Evolutionary conservation across 2,113 vertebrate genomes (phyloP).

Genomic region (Entomyzon cyanotis): DNA sequence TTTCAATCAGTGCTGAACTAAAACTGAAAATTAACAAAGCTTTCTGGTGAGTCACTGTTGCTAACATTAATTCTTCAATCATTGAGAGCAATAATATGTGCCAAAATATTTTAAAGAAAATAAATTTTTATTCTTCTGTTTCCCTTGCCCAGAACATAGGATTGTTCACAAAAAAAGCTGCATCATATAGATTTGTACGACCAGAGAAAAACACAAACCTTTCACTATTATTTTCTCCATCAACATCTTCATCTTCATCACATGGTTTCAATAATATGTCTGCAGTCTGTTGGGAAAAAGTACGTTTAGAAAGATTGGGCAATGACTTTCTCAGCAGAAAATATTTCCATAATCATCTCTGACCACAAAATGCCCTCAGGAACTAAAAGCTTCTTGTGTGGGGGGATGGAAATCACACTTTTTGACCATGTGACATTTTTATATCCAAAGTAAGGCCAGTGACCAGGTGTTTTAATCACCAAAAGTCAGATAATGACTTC

Average conservation of each 20-base stretch:
- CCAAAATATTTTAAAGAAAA: background rate
- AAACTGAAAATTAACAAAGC: background rate
- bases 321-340: background rate
- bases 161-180: background rate
- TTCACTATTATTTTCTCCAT: slow-evolving; percentile 82
- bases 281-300: slow-evolving; percentile 65
- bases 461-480: background rate
- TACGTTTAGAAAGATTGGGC: background rate
- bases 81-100: background rate
- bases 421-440: background rate
- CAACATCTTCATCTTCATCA: slow-evolving; percentile 80
- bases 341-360: background rate
- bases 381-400: background rate
- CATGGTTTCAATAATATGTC: slow-evolving; percentile 78
- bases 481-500: background rate
- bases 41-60: background rate
- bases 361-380: background rate
- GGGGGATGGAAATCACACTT: background rate
- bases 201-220: slow-evolving; percentile 74
- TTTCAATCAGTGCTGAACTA: background rate
- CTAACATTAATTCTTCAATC: background rate
- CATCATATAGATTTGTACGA: background rate
- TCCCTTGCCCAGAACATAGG: background rate
- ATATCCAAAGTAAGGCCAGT: background rate
- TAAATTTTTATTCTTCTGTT: background rate